A percentile compares a stretch with the other conserved stretches of the same genome.
Conservation (phyloP, 2,797 vertebrate genomes). For the Myotis pilosus region DNA sequence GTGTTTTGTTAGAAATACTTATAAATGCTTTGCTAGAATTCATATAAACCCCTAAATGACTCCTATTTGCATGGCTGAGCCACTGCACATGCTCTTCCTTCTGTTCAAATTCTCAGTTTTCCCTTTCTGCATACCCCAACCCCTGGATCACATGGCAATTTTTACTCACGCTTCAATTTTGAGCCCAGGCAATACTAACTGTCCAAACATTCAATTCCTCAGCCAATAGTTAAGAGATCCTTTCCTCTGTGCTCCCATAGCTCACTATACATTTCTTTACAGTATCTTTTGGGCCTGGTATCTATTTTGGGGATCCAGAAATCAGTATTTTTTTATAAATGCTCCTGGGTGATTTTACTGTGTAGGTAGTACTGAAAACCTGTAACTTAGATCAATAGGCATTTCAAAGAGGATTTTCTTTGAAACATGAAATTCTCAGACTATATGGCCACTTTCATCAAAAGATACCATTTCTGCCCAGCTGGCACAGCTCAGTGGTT, state of each 20-base stretch:
- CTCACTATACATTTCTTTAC: neutral
- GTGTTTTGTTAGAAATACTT: neutral
- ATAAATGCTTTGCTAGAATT: neutral
- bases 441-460: neutral
- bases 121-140: neutral
- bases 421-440: neutral
- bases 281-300: neutral
- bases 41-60: neutral
- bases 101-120: neutral
- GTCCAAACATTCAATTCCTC: neutral
- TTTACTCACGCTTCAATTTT: neutral
- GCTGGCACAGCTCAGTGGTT: too few species aligned
- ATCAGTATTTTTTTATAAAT: conserved; percentile 18
- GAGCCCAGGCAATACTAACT: neutral
- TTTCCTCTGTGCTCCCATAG: neutral
- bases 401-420: neutral
- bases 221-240: neutral
- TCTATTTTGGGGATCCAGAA: neutral
- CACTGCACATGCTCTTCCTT: neutral
- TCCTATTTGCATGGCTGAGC: neutral
- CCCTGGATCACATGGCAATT: neutral
- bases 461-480: neutral
- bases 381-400: neutral
- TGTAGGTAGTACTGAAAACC: neutral
- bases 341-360: neutral